phyloP scores from a whole-genome alignment of 1,140 invertebrate genomes.

The Diorhabda elongata region DNA sequence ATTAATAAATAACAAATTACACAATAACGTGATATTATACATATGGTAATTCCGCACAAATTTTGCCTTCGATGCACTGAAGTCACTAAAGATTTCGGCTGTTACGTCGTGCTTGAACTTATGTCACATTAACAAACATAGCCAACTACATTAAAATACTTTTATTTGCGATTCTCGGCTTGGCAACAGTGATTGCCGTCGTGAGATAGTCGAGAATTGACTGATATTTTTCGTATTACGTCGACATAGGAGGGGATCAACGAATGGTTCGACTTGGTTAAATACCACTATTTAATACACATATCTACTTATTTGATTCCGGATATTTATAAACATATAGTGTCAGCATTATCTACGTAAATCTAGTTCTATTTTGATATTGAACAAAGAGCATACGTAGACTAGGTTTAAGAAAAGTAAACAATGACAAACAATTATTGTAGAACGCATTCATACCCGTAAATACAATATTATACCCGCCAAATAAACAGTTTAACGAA shows the following conservation, averaged over 20 bases:
- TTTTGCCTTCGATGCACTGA: not conserved
- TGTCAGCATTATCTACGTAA: too few species aligned
- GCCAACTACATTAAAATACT: conserved; percentile 5
- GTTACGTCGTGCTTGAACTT: not conserved
- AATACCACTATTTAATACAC: not conserved
- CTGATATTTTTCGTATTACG: conserved; percentile 11
- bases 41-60: not conserved
- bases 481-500: too few species aligned
- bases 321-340: too few species aligned
- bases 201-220: conserved; percentile 16
- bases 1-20: too few species aligned
- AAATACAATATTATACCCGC: too few species aligned
- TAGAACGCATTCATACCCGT: too few species aligned
- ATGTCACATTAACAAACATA: not conserved
- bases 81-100: not conserved
- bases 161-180: conserved; percentile 18
- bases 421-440: too few species aligned
- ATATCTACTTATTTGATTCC: too few species aligned
- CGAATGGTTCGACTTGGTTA: conserved; percentile 9
- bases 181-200: conserved; percentile 13
- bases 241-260: not conserved
- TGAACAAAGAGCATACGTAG: too few species aligned
- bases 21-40: not conserved
- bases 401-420: too few species aligned
- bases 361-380: too few species aligned